Evolutionary conservation across 2,888 invertebrate species (phyloP), one percentile per base, ranked within the genome.

Genomic region (Nycteola revayana): DNA sequence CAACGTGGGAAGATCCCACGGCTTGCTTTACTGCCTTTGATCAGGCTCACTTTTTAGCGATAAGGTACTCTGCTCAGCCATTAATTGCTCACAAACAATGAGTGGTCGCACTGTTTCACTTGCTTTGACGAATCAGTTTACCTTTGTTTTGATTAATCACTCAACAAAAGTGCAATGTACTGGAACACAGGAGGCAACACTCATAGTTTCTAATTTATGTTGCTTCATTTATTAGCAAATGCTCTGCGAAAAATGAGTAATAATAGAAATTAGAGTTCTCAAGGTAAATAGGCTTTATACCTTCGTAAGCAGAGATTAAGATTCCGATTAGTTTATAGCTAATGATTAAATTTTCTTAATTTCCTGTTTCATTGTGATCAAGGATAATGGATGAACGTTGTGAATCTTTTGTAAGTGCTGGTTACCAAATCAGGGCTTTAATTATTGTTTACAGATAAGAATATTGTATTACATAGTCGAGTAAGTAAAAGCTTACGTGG

Each of bases 1-100:
- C 56, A 55, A 65, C 81, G 83, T 87, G 87, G 71, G 87, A 86
- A 70, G 59, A 58, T 87, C 85, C 66, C 87, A 86, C 82, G 80
- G 49, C 49, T 46, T 49, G 51, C 49, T 65, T 71, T 68, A 67
- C 60, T 45, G 58, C 42, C 48, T 57, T 57, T 63, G 73, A 77
- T 77, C 71, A 65, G 66, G 69, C 73, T 74, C 69, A 72, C 72
- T 75, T 71, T 69, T 73, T 69, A 64, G 67, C 53, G 75, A 76
- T 81, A 77, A 71, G 57, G 64, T 67, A 61, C 58, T 30, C 32
- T 45, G 59, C 51, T 46, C 49, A 59, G 53, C 60, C 63, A 64
- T 70, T 70, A 57, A 39, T 42, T 32, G 57, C 57, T 43, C 54
- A 33, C 27, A 50, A 50, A 69, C 72, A 72, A 69, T 69, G 63